A percentile compares a stretch with the other conserved stretches of the same genome.
Conservation (phyloP, 1,140 invertebrate genomes). For the Galleria mellonella region DNA sequence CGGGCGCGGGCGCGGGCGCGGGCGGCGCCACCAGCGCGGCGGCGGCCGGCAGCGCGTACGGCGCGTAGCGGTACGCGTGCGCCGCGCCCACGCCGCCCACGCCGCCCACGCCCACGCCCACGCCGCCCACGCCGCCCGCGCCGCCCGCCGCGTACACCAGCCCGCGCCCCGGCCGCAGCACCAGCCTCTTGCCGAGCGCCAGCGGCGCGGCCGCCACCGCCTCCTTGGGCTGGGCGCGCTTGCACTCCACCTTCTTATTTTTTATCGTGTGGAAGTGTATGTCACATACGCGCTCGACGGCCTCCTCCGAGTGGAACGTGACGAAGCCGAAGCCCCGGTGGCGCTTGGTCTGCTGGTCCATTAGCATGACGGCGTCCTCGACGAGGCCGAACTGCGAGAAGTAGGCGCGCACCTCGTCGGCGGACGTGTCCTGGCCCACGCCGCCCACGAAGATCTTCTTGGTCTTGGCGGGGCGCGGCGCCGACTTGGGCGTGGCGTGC, state of each 20-base stretch:
- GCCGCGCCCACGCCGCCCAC: slow-evolving; percentile 43
- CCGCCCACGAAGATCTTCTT: slow-evolving; percentile 95
- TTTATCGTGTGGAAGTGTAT: slow-evolving; percentile 95
- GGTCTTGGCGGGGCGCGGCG: slow-evolving; percentile 90
- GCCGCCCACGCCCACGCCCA: slow-evolving; percentile 61
- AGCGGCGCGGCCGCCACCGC: slow-evolving; percentile 79
- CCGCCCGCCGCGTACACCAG: slow-evolving; percentile 45
- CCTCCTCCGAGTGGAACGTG: slow-evolving; percentile 93
- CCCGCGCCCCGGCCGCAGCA: slow-evolving; percentile 49
- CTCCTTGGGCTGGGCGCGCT: slow-evolving; percentile 94
- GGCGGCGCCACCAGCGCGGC: slow-evolving; percentile 71
- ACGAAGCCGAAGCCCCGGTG: slow-evolving; percentile 94
- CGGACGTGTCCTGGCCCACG: slow-evolving; percentile 92
- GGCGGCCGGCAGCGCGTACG: slow-evolving; percentile 74
- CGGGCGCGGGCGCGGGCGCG: slow-evolving; percentile 74
- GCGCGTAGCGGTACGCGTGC: slow-evolving; percentile 81
- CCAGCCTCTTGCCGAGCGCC: slow-evolving; percentile 65
- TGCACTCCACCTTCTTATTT: slow-evolving; percentile 95
- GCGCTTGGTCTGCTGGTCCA: slow-evolving; percentile 95
- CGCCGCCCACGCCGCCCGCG: slow-evolving; percentile 32
- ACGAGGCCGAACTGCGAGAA: slow-evolving; percentile 94
- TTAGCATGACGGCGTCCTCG: slow-evolving; percentile 94
- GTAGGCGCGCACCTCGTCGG: slow-evolving; percentile 93
- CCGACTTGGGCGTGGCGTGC: slow-evolving; percentile 92
- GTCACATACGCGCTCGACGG: slow-evolving; percentile 92